phyloP scores from a whole-genome alignment of 2,888 invertebrate genomes.

The Morinoia aosen region DNA sequence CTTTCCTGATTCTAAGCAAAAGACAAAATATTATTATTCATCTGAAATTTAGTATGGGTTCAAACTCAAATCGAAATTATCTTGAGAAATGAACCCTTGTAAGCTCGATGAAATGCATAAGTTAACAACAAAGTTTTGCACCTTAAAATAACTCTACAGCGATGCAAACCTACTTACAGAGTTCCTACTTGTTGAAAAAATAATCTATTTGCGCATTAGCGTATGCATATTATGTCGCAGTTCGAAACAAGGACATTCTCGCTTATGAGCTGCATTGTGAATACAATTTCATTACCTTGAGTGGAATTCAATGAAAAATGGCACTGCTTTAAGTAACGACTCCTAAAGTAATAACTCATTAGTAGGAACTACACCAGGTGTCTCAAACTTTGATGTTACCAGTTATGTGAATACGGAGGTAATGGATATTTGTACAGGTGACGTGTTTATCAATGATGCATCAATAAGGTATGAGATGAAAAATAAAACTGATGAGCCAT shows the following conservation, averaged over 20 bases:
- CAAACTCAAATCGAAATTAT: too few species aligned
- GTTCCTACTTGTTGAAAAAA: neutral
- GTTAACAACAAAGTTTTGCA: too few species aligned
- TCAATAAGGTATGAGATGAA: neutral
- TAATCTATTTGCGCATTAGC: neutral
- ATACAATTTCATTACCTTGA: neutral
- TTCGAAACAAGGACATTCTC: neutral
- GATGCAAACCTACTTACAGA: neutral
- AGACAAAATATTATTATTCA: too few species aligned
- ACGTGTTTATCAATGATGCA: neutral
- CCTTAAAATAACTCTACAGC: too few species aligned
- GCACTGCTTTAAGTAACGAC: neutral
- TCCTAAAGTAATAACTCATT: neutral
- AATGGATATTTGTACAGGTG: conserved; percentile 3
- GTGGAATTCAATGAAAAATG: neutral
- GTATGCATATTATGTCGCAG: neutral
- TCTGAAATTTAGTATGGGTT: too few species aligned
- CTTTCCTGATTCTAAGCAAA: too few species aligned
- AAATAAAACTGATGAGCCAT: neutral
- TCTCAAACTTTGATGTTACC: neutral
- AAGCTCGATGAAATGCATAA: too few species aligned
- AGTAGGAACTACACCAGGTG: neutral
- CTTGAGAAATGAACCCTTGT: too few species aligned
- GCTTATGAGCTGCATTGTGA: neutral
- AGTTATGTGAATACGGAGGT: neutral